Evolutionary conservation across 2,888 invertebrate genomes (phyloP).

Genomic region (Brachyopa scutellaris): DNA sequence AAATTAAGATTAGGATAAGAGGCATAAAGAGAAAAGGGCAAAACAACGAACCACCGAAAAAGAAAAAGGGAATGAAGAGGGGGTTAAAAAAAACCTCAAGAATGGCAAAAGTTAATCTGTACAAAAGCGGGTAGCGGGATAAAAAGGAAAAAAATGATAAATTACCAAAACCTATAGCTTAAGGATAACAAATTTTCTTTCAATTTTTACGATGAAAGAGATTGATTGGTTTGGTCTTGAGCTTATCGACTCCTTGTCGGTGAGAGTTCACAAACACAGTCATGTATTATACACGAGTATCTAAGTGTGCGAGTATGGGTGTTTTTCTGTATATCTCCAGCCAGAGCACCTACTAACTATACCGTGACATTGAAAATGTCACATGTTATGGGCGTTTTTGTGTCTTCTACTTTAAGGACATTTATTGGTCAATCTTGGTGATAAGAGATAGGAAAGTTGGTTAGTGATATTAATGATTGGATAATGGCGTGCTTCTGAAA

Average conservation of each 20-base stretch:
- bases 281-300: too few relatives aligned
- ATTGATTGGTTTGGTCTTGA: slow-evolving; percentile 58
- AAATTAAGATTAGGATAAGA: slow-evolving; percentile 41
- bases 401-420: slow-evolving; percentile 31
- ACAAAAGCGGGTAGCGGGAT: slow-evolving; percentile 19
- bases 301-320: neutral
- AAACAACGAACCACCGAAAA: slow-evolving; percentile 15
- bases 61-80: neutral
- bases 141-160: slow-evolving; percentile 48
- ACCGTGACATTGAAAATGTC: slow-evolving; percentile 13
- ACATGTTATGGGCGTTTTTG: slow-evolving; percentile 29
- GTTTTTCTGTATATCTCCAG: neutral
- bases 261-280: slow-evolving; percentile 39
- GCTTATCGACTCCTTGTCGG: slow-evolving; percentile 54
- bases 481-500: slow-evolving; percentile 36
- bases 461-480: slow-evolving; percentile 57
- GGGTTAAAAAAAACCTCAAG: slow-evolving; percentile 25
- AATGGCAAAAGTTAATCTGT: slow-evolving; percentile 61
- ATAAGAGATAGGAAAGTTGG: slow-evolving; percentile 24
- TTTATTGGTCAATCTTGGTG: slow-evolving; percentile 53
- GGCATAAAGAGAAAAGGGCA: slow-evolving; percentile 3
- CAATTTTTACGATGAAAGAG: slow-evolving; percentile 60
- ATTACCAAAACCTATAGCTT: slow-evolving; percentile 57
- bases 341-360: neutral
- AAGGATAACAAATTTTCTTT: slow-evolving; percentile 67